Conservation (phyloP, 2,888 invertebrate genomes). For the Lamellibrachia satsuma region DNA sequence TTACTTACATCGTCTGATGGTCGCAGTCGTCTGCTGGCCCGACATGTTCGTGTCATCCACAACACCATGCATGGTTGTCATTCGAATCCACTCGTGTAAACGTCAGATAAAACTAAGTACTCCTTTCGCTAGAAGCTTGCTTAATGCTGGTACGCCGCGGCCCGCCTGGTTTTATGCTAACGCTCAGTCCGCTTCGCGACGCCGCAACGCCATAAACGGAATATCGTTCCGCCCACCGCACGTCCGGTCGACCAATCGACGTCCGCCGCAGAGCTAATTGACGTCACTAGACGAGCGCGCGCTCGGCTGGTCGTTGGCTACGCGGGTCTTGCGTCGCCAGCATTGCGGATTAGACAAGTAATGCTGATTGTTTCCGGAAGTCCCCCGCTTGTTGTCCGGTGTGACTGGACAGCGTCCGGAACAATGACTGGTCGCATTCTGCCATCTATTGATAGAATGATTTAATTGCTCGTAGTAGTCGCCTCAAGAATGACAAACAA, state of each 20-base stretch:
- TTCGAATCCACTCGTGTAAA: background rate
- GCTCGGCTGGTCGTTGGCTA: background rate
- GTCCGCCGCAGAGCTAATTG: background rate
- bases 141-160: background rate
- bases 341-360: background rate
- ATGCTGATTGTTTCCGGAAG: background rate
- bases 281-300: background rate
- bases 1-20: background rate
- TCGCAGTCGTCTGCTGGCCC: background rate
- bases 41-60: background rate
- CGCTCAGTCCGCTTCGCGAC: background rate
- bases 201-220: background rate
- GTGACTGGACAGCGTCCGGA: background rate
- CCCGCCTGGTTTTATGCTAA: background rate
- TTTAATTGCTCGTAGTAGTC: background rate
- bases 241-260: conserved; percentile 6
- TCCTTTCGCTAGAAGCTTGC: background rate
- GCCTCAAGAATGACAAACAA: background rate
- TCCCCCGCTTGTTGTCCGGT: background rate
- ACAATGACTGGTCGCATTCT: conserved; percentile 17
- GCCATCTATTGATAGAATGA: background rate
- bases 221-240: background rate
- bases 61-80: background rate
- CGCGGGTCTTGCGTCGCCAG: background rate
- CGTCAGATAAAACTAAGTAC: background rate